Conservation (phyloP, 2,113 vertebrate species). For the Atractosteus spatula region DNA sequence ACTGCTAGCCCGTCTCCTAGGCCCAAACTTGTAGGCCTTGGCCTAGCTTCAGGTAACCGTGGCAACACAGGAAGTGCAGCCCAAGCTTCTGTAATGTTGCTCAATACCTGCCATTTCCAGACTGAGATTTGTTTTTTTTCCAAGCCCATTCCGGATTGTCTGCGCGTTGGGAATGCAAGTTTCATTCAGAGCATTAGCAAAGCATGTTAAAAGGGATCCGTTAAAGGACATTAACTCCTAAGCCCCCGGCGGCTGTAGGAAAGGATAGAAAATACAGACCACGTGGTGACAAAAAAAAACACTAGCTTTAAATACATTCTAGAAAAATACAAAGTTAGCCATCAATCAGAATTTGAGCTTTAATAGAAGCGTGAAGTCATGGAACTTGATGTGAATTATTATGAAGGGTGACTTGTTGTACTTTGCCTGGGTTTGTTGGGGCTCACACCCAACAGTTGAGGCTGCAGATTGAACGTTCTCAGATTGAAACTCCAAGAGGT, state of each 20-base stretch:
- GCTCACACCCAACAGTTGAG: too few relatives aligned
- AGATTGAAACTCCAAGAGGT: too few relatives aligned
- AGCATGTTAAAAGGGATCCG: not conserved
- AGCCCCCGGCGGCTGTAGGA: slow-evolving; percentile 12
- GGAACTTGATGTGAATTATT: too few relatives aligned
- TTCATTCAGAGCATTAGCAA: not conserved
- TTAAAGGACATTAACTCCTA: slow-evolving; percentile 39
- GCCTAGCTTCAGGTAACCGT: slow-evolving; percentile 53
- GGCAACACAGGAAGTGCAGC: slow-evolving; percentile 63
- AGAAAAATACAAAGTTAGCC: slow-evolving; percentile 51
- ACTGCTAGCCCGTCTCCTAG: slow-evolving; percentile 37
- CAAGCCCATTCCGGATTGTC: not conserved
- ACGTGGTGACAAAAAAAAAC: slow-evolving; percentile 43
- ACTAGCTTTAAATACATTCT: slow-evolving; percentile 51
- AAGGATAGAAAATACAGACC: slow-evolving; percentile 43
- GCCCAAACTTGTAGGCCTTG: slow-evolving; percentile 47
- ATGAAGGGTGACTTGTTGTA: too few relatives aligned
- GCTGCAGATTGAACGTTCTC: too few relatives aligned
- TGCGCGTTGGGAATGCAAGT: slow-evolving; percentile 17
- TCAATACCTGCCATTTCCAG: slow-evolving; percentile 66
- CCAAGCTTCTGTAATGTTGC: slow-evolving; percentile 51
- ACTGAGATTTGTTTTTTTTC: slow-evolving; percentile 49
- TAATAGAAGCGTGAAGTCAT: not conserved
- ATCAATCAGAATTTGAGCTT: not conserved
- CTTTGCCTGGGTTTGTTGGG: too few relatives aligned